These are phyloP conservation scores for Esox niger DNA, from an alignment of 2,113 vertebrate genomes.

Conservation along the genomic window DNA sequence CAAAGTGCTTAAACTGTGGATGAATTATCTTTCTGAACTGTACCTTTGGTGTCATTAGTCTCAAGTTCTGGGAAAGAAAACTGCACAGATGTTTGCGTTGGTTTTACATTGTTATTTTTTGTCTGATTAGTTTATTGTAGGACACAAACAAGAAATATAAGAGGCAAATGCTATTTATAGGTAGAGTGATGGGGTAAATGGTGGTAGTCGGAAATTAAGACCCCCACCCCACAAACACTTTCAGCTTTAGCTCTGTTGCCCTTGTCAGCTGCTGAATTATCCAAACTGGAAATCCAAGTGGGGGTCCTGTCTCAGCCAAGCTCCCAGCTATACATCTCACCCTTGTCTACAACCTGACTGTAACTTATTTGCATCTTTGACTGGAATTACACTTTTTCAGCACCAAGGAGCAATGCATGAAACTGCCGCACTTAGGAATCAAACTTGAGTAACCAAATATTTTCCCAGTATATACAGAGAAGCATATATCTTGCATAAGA, in stretches of 20 bases:
- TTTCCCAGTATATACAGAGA: conserved; percentile 57
- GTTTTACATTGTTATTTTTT: conserved; percentile 30
- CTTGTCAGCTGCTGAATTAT: conserved; percentile 47
- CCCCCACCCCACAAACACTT: conserved; percentile 59
- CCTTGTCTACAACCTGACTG: conserved; percentile 10
- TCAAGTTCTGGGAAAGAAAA: conserved; percentile 35
- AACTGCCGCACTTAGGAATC: conserved; percentile 56
- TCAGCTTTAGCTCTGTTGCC: conserved; percentile 50
- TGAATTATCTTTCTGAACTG: background rate
- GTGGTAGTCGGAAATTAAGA: conserved; percentile 69
- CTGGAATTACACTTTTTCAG: conserved; percentile 11
- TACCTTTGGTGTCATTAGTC: conserved; percentile 46
- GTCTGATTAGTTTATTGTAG: conserved; percentile 35
- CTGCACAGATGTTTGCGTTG: conserved; percentile 6
- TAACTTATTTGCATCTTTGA: conserved; percentile 19
- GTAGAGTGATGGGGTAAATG: conserved; percentile 79
- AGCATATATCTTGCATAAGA: conserved; percentile 62
- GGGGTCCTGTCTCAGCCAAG: conserved; percentile 42
- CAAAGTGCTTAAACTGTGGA: background rate
- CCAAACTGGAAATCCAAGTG: conserved; percentile 36
- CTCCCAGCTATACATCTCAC: conserved; percentile 15
- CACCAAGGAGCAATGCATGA: conserved; percentile 64
- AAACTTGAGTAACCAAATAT: conserved; percentile 75
- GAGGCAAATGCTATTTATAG: conserved; percentile 70
- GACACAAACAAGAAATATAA: conserved; percentile 41